phyloP scores from a whole-genome alignment of 2,888 invertebrate genomes.

The Amorpha juglandis region DNA sequence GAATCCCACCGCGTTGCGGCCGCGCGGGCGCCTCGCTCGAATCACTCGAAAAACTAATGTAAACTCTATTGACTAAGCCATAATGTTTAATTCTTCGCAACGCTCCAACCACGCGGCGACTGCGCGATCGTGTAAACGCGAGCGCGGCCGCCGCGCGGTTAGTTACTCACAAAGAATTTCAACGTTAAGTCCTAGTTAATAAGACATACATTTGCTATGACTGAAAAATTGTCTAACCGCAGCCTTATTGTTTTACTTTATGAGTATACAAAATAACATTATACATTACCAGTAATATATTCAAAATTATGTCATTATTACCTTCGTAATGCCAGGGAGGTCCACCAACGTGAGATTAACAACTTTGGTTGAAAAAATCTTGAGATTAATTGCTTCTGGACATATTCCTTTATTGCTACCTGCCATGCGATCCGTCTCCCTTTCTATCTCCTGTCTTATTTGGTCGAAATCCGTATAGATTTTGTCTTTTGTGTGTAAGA shows the following conservation, averaged over 20 bases:
- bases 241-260: background rate
- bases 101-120: no score
- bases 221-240: no score
- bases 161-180: no score
- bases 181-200: no score
- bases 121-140: no score
- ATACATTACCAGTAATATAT: background rate
- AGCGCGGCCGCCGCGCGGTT: no score
- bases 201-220: no score
- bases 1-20: no score
- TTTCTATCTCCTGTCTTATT: conserved; percentile 95
- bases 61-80: no score
- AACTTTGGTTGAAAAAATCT: conserved; percentile 97
- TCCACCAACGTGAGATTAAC: conserved; percentile 98
- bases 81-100: no score
- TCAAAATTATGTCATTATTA: conserved; percentile 46
- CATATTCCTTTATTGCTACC: conserved; percentile 98
- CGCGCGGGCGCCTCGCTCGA: no score
- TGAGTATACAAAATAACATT: background rate
- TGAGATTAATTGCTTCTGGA: conserved; percentile 96
- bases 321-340: conserved; percentile 98
- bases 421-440: conserved; percentile 97
- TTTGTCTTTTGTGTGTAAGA: conserved; percentile 95
- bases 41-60: no score
- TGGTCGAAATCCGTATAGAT: conserved; percentile 96